Conservation (phyloP, 2,888 invertebrate genomes). For the Norana najaformis region DNA sequence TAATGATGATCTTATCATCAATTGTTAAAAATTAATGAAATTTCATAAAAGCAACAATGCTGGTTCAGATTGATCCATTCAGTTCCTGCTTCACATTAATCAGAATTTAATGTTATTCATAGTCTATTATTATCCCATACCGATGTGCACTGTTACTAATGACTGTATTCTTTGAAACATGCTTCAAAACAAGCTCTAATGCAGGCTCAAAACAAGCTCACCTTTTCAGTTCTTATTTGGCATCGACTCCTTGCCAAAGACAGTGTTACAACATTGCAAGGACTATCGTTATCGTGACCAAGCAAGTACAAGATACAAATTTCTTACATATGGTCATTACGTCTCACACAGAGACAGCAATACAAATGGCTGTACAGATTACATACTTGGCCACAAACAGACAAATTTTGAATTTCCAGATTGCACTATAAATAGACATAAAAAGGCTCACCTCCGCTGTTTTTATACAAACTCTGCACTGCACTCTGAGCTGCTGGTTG, state of each 20-base stretch:
- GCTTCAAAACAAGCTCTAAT: too few relatives aligned
- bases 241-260: too few relatives aligned
- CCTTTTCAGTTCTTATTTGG: too few relatives aligned
- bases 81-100: not conserved
- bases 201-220: too few relatives aligned
- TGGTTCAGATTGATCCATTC: not conserved
- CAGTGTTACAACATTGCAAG: too few relatives aligned
- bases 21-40: not conserved
- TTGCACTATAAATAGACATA: not conserved
- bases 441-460: not conserved
- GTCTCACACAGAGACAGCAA: not conserved
- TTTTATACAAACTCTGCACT: not conserved
- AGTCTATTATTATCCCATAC: too few relatives aligned
- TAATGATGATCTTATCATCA: slow-evolving; percentile 1
- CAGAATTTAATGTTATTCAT: not conserved
- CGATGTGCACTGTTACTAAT: too few relatives aligned
- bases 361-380: not conserved
- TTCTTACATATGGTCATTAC: not conserved
- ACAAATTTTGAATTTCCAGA: too few relatives aligned
- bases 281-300: not conserved
- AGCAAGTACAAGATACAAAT: not conserved
- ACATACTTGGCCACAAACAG: not conserved
- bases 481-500: not conserved
- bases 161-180: too few relatives aligned
- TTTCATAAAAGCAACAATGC: not conserved